Percentiles rank a stretch among this genome's conserved stretches.
Evolutionary conservation across 1,140 invertebrate genomes (phyloP).

Genomic region (Neomicropteryx cornuta): DNA sequence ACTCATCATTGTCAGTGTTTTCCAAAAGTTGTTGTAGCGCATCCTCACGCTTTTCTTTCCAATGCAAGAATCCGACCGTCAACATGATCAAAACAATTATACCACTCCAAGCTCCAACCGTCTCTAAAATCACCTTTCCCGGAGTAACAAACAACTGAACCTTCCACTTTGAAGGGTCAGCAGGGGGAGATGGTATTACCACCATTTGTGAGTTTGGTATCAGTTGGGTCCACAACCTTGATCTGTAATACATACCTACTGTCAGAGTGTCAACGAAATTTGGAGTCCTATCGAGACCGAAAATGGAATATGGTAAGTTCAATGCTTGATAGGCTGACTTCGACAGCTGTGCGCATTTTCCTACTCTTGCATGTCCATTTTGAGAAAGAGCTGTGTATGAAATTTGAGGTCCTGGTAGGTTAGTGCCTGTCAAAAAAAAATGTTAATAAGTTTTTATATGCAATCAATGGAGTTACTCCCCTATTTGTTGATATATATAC

Average conservation of each 20-base stretch:
- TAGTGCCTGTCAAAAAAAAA: conserved; percentile 53
- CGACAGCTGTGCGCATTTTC: conserved; percentile 75
- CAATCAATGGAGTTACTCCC: too few relatives aligned
- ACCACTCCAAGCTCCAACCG: conserved; percentile 76
- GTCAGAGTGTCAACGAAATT: conserved; percentile 91
- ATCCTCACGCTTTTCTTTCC: conserved; percentile 88
- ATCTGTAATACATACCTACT: conserved; percentile 65
- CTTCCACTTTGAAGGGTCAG: conserved; percentile 73
- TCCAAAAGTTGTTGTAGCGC: conserved; percentile 66
- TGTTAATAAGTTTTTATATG: too few relatives aligned
- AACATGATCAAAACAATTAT: conserved; percentile 77
- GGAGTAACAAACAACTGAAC: conserved; percentile 93
- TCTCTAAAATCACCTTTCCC: conserved; percentile 85
- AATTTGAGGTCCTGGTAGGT: conserved; percentile 79
- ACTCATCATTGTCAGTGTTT: too few relatives aligned
- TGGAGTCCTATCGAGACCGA: conserved; percentile 91
- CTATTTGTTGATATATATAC: too few relatives aligned
- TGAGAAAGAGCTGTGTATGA: conserved; percentile 78
- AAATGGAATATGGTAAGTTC: conserved; percentile 88
- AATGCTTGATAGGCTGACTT: conserved; percentile 88
- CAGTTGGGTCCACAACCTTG: conserved; percentile 76
- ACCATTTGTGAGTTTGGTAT: conserved; percentile 98
- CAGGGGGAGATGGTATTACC: conserved; percentile 78
- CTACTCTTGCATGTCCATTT: conserved; percentile 61
- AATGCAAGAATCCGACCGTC: conserved; percentile 82